phyloP scores from a whole-genome alignment of 2,888 invertebrate species.

The Erebia aethiops region DNA sequence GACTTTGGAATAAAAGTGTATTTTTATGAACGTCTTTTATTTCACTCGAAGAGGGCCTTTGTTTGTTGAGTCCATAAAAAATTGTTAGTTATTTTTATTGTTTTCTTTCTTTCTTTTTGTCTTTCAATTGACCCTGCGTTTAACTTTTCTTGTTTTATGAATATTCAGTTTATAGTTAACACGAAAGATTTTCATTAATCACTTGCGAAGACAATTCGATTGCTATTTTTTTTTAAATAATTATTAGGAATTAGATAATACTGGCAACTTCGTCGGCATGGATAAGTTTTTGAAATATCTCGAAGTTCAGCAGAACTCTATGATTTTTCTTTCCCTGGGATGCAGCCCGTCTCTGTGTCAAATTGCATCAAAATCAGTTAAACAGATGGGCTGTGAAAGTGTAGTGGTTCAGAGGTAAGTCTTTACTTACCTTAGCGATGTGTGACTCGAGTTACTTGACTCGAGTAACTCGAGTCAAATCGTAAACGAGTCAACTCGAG shows the following conservation, averaged over 20 bases:
- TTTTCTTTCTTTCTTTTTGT: slow-evolving; percentile 4
- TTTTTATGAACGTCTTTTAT: slow-evolving; percentile 63
- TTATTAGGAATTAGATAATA: too few species aligned
- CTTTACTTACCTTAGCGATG: too few species aligned
- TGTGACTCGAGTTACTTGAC: too few species aligned
- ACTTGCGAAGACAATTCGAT: neutral
- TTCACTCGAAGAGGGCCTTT: slow-evolving; percentile 33
- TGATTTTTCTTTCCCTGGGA: too few species aligned
- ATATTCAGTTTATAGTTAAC: neutral
- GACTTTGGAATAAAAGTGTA: slow-evolving; percentile 77
- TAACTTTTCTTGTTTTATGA: slow-evolving; percentile 2
- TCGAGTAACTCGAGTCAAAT: too few species aligned
- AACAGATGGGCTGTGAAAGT: too few species aligned
- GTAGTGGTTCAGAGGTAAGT: too few species aligned
- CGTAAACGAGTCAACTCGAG: too few species aligned
- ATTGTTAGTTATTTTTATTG: slow-evolving; percentile 7
- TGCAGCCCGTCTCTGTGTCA: too few species aligned
- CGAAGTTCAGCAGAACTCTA: too few species aligned
- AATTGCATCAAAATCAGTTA: too few species aligned
- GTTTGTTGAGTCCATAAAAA: slow-evolving; percentile 22
- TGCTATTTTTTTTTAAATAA: neutral
- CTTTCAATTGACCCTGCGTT: slow-evolving; percentile 20
- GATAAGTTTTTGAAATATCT: too few species aligned
- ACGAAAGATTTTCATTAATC: neutral
- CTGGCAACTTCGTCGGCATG: neutral